Conservation (phyloP, 2,888 invertebrate genomes). For the Amphipoea oculea region DNA sequence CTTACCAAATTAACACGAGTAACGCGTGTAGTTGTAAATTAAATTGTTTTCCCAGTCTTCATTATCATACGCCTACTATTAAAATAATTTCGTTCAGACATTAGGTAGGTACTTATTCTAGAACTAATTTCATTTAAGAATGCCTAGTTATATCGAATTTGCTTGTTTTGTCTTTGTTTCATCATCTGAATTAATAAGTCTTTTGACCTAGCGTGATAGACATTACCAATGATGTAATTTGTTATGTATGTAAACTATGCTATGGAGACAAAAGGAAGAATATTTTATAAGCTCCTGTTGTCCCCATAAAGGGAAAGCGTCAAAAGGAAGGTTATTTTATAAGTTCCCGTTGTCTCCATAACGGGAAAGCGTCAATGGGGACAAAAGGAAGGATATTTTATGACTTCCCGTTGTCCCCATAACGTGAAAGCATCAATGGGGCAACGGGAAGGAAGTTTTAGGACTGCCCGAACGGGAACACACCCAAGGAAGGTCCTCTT, state of each 20-base stretch:
- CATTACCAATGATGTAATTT: slow-evolving; percentile 1
- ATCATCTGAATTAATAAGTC: slow-evolving; percentile 3
- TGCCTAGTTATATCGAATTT: not conserved
- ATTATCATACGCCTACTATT: slow-evolving; percentile 9
- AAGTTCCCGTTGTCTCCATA: too few relatives aligned
- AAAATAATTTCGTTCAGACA: slow-evolving; percentile 12
- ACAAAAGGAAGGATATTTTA: too few relatives aligned
- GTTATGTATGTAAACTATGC: not conserved
- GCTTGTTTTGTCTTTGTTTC: not conserved
- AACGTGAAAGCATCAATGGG: too few relatives aligned
- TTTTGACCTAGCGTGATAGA: not conserved
- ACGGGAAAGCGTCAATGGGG: too few relatives aligned
- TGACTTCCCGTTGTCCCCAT: too few relatives aligned
- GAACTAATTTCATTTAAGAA: not conserved
- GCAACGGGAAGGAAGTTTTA: too few relatives aligned
- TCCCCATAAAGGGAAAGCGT: too few relatives aligned
- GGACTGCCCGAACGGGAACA: too few relatives aligned
- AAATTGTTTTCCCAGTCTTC: slow-evolving; percentile 14
- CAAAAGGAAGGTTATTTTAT: too few relatives aligned
- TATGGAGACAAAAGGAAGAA: too few relatives aligned
- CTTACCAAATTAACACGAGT: slow-evolving; percentile 8
- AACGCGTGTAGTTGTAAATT: not conserved
- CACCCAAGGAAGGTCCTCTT: not conserved
- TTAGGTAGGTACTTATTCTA: slow-evolving; percentile 10
- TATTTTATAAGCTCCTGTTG: too few relatives aligned